Evolutionary conservation across 2,113 vertebrate genomes (phyloP), one percentile per base, ranked within the genome.

Genomic region (Phalacrocorax carbo): DNA sequence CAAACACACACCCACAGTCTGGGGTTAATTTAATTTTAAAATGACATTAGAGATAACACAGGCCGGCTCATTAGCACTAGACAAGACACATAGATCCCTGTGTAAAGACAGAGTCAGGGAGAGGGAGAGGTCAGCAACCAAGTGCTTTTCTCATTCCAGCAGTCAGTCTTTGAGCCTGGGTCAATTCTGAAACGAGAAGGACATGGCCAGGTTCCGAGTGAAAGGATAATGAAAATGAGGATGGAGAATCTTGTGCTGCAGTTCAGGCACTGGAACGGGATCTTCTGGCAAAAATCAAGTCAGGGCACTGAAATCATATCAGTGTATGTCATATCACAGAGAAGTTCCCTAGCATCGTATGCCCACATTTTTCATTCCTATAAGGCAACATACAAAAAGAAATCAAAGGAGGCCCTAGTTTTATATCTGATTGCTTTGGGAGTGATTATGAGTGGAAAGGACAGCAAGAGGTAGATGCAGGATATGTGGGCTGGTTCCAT

Each of bases 1-100:
- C 95, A 97, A 97, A 97, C 96, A 97, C 94, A 93, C 97, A 11
- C 95, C 97, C 96, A 83, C 94, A 77, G 95, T 90, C 97, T 97
- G 97, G 94, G 96, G 91, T 95, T 97, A 93, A 96, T 96, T 91
- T 71, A 80, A 88, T 96, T 96, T 90, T 73, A 85, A 96, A 90
- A 93, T 94, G 87, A 93, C 95, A 92, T 88, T 96, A 36, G 93
- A 93, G 95, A 87, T 81, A 96, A 40, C 95, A 68, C 97, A 94
- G 95, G 93, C 95, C 94, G 7, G 75, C 96, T 97, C 95, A 86
- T 94, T 97, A 93, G 94, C 95, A 93, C 58, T 55, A 94, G 93
- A 70, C 95, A 86, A 95, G 96, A 96, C 91, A 94, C 97, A 70
- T 32, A 89, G 94, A 83, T 79, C 82, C 82, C 91, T 49, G 71